phyloP scores from a whole-genome alignment of 2,888 invertebrate genomes.

The Vandiemenella viatica region DNA sequence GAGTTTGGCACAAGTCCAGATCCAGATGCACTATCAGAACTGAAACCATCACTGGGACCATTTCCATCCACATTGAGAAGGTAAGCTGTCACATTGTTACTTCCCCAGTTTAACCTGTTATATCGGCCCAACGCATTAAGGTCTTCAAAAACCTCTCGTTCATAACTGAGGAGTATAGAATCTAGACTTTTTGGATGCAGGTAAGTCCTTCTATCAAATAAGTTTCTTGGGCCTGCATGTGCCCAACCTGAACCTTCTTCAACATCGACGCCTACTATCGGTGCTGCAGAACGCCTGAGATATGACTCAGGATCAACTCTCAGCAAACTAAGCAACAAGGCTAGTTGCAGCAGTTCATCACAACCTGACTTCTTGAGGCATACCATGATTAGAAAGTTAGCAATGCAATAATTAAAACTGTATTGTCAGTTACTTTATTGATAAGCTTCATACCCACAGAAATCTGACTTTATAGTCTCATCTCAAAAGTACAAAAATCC shows the following conservation, averaged over 20 bases:
- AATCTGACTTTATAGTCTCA: too few species aligned
- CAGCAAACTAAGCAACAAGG: slow-evolving; percentile 64
- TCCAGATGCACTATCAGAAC: background rate
- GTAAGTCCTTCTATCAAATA: slow-evolving; percentile 19
- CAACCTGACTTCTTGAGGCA: slow-evolving; percentile 68
- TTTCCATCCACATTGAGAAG: slow-evolving; percentile 38
- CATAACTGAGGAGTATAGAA: slow-evolving; percentile 52
- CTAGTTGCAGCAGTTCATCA: slow-evolving; percentile 66
- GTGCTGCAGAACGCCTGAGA: slow-evolving; percentile 41
- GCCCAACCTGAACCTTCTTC: slow-evolving; percentile 53
- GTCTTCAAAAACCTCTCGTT: slow-evolving; percentile 56
- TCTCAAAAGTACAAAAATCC: too few species aligned
- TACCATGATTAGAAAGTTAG: too few species aligned
- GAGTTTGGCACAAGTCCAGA: background rate
- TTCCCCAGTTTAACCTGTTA: slow-evolving; percentile 33
- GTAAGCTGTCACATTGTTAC: slow-evolving; percentile 43
- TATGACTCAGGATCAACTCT: slow-evolving; percentile 60
- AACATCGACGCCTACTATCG: slow-evolving; percentile 23
- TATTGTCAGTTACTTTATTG: slow-evolving; percentile 17
- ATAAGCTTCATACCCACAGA: background rate
- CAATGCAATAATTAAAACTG: too few species aligned
- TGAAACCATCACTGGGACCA: slow-evolving; percentile 3
- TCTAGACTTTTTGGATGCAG: slow-evolving; percentile 59
- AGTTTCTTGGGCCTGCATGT: slow-evolving; percentile 7
- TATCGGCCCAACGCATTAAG: slow-evolving; percentile 53